These are phyloP conservation scores for Pleuronectes platessa DNA, from an alignment of 2,113 vertebrate genomes.

Conservation along the genomic window DNA sequence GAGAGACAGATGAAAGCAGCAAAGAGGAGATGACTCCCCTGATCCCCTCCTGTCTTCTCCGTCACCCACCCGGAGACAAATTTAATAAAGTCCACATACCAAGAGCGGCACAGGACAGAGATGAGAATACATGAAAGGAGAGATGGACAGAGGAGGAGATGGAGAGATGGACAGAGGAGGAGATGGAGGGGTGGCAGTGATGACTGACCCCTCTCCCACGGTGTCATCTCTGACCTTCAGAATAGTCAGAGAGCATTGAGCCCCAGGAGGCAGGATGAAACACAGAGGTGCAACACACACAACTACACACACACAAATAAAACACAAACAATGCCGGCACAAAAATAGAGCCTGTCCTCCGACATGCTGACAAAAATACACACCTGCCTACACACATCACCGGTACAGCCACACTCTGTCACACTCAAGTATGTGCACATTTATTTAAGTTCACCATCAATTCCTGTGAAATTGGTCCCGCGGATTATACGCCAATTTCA, in stretches of 20 bases:
- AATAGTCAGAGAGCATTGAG: constrained; percentile 57
- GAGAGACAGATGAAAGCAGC: constrained; percentile 73
- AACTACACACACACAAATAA: constrained; percentile 1
- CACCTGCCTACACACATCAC: neutral
- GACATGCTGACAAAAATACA: constrained; percentile 12
- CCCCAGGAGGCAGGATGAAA: constrained; percentile 68
- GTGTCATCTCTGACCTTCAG: constrained; percentile 76
- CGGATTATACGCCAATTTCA: constrained; percentile 52
- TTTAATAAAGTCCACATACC: constrained; percentile 83
- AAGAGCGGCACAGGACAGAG: constrained; percentile 71
- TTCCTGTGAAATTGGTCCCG: constrained; percentile 42
- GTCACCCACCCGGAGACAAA: constrained; percentile 78
- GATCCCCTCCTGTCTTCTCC: constrained; percentile 74
- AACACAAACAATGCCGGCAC: constrained; percentile 47
- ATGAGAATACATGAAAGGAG: constrained; percentile 77
- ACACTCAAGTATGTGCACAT: constrained; percentile 14
- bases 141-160: constrained; percentile 58
- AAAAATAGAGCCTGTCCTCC: constrained; percentile 30
- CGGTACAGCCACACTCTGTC: constrained; percentile 8
- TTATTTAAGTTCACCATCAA: constrained; percentile 46
- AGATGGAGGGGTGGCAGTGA: constrained; percentile 66
- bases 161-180: constrained; percentile 61
- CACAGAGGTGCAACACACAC: constrained; percentile 49
- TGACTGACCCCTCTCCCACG: constrained; percentile 77
- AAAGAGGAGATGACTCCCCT: constrained; percentile 72